A percentile compares a stretch with the other conserved stretches of the same genome.
These are phyloP conservation scores for Watsonalla cultraria DNA, from an alignment of 2,888 invertebrate species.

Conservation along the genomic window DNA sequence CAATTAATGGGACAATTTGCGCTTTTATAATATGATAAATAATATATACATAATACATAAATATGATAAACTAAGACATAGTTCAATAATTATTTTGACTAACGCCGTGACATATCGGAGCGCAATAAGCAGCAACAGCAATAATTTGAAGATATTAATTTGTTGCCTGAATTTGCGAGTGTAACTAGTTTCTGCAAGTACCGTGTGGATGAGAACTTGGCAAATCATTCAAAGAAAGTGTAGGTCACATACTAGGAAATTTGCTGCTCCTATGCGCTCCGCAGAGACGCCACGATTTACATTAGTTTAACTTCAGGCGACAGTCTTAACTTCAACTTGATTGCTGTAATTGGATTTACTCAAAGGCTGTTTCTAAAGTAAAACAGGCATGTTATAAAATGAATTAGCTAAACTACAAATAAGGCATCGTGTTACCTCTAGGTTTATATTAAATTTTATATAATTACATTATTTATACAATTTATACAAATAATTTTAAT, in stretches of 20 bases:
- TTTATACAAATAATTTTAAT: too few species aligned
- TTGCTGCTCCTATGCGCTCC: constrained; percentile 31
- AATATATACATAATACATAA: too few species aligned
- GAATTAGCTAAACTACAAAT: background rate
- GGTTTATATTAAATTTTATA: too few species aligned
- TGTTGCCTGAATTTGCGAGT: background rate
- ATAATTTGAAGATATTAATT: background rate
- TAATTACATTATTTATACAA: too few species aligned
- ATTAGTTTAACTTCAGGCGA: constrained; percentile 31
- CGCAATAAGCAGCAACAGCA: too few species aligned
- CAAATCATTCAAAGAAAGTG: constrained; percentile 31
- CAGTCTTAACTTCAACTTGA: constrained; percentile 32
- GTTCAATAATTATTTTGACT: too few species aligned
- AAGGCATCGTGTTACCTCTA: background rate
- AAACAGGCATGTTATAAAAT: background rate
- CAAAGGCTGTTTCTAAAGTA: constrained; percentile 9
- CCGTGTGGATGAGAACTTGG: constrained; percentile 16
- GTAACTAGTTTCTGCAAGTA: constrained; percentile 2
- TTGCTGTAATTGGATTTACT: constrained; percentile 19
- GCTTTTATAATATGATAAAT: too few species aligned
- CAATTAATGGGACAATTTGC: too few species aligned
- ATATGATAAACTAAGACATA: too few species aligned
- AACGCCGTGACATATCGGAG: background rate
- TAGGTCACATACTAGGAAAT: constrained; percentile 28
- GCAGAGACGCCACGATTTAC: constrained; percentile 28